Conservation (phyloP, 2,113 vertebrate genomes). For the Benitochromis conjunctus region DNA sequence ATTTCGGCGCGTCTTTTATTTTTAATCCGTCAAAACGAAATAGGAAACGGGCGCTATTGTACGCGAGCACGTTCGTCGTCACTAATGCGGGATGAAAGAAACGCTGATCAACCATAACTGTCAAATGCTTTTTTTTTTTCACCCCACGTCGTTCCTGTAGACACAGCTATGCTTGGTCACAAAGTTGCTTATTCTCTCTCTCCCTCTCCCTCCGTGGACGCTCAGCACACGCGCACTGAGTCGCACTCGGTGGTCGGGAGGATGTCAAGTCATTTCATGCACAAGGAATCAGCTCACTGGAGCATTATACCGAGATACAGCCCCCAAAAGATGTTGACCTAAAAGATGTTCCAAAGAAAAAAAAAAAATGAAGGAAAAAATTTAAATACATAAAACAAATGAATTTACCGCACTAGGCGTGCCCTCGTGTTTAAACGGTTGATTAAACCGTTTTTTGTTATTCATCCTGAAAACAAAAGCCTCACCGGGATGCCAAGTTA, state of each 20-base stretch:
- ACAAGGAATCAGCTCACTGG: conserved; percentile 58
- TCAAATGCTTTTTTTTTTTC: conserved; percentile 46
- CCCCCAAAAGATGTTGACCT: conserved; percentile 50
- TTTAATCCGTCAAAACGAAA: conserved; percentile 43
- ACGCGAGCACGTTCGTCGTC: background rate
- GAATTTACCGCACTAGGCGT: conserved; percentile 5
- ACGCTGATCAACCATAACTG: conserved; percentile 68
- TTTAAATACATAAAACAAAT: background rate
- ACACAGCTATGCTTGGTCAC: conserved; percentile 56
- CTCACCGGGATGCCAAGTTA: background rate
- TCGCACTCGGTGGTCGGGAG: conserved; percentile 31
- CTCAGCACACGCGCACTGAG: background rate
- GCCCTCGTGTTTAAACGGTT: background rate
- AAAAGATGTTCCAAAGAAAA: conserved; percentile 10
- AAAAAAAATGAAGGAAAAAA: background rate
- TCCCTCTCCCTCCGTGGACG: background rate
- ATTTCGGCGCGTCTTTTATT: conserved; percentile 18
- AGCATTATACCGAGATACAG: conserved; percentile 35
- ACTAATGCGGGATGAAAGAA: conserved; percentile 41
- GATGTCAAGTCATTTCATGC: conserved; percentile 68
- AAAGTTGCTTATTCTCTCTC: conserved; percentile 62
- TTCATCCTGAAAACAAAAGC: conserved; percentile 24
- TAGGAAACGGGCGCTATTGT: background rate
- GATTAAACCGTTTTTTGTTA: conserved; percentile 23
- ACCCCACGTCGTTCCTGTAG: conserved; percentile 44